Evolutionary conservation across 2,113 vertebrate genomes (phyloP).

Genomic region (Archilochus colubris): DNA sequence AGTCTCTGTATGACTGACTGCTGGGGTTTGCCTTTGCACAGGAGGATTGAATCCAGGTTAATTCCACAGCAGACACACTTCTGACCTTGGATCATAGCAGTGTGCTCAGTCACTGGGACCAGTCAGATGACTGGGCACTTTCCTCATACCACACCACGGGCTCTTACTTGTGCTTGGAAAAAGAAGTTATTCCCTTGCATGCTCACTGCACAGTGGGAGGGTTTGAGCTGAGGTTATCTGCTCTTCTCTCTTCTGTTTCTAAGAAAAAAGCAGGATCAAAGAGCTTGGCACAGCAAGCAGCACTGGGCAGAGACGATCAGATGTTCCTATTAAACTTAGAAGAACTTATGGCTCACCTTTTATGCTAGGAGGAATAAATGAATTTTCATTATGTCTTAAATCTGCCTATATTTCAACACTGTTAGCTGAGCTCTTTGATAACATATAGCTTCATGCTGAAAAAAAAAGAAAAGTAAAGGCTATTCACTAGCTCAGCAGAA

Average conservation of each 20-base stretch:
- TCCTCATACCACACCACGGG: rapidly evolving
- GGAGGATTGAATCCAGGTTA: not conserved
- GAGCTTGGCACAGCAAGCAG: not conserved
- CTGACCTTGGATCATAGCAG: not conserved
- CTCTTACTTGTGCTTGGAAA: not conserved
- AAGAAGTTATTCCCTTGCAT: not conserved
- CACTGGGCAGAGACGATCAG: not conserved
- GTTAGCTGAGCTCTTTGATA: not conserved
- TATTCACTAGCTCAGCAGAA: not conserved
- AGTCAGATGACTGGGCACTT: rapidly evolving
- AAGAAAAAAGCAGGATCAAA: not conserved
- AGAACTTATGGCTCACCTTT: not conserved
- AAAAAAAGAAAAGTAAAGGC: not conserved
- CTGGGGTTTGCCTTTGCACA: not conserved
- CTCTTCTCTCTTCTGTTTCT: not conserved
- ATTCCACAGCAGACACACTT: rapidly evolving
- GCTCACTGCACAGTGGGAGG: not conserved
- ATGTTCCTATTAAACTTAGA: not conserved
- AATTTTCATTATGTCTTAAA: not conserved
- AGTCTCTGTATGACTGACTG: not conserved
- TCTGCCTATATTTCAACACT: not conserved
- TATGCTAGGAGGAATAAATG: not conserved
- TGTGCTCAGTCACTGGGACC: not conserved
- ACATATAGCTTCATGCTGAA: not conserved
- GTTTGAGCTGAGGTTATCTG: not conserved